Percentiles rank a stretch among this genome's conserved stretches.
phyloP scores from a whole-genome alignment of 2,888 invertebrate genomes.

The Synergus gifuensis region DNA sequence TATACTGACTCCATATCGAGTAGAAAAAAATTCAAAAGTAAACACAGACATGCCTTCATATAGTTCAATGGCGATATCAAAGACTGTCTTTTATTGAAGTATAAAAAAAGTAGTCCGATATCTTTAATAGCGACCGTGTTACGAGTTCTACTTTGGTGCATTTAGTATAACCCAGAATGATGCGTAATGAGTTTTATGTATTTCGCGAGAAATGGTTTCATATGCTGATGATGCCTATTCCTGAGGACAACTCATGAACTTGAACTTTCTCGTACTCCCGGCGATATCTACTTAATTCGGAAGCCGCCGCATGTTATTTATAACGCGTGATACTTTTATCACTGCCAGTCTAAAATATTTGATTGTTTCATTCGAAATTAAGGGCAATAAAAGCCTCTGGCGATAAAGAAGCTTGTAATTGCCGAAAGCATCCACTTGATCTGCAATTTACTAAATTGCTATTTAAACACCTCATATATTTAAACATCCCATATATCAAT shows the following conservation, averaged over 20 bases:
- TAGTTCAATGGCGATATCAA: neutral
- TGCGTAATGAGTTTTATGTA: conserved; percentile 56
- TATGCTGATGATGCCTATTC: conserved; percentile 44
- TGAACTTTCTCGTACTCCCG: conserved; percentile 49
- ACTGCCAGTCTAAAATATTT: conserved; percentile 10
- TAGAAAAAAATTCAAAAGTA: neutral
- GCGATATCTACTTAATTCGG: neutral
- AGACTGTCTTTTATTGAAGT: conserved; percentile 26
- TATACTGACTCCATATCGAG: neutral
- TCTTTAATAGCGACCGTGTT: conserved; percentile 30
- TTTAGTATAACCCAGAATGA: conserved; percentile 47
- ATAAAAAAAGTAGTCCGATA: conserved; percentile 36
- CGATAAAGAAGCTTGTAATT: conserved; percentile 18
- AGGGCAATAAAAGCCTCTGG: conserved; percentile 29
- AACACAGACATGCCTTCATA: neutral
- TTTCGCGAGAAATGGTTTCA: conserved; percentile 59
- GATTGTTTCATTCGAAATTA: conserved; percentile 35
- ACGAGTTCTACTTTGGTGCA: conserved; percentile 28
- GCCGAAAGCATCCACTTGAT: neutral
- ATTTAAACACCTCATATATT: conserved; percentile 4
- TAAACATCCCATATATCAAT: too few relatives aligned
- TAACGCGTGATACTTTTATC: conserved; percentile 15
- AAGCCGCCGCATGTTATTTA: conserved; percentile 9
- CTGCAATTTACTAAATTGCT: neutral
- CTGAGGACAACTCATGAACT: conserved; percentile 55